Base-by-base conservation (phyloP, 2,797 vertebrate genomes). In the Rachycentron canadum region DNA sequence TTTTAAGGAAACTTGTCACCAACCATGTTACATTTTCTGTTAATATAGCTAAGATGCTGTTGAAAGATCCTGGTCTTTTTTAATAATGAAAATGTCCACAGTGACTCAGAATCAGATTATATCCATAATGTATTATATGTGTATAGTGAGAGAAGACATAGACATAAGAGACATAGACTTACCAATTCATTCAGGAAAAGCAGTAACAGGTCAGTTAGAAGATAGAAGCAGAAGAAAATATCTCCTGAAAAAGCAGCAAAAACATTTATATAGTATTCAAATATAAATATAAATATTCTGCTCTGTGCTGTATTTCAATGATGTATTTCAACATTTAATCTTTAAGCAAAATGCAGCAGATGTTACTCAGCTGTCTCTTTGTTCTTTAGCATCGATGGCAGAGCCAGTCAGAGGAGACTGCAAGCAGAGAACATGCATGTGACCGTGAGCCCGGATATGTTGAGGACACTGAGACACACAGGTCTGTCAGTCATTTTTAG, bases 391-490 rank as follows among this genome's bases (percentile, higher is more conserved):
- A 16, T 28, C 47, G 82, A 59, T 7, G 74, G 69, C 58, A 34
- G 78, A 84, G 49, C 73, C 81, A 77, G 49, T 72, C 76, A 45
- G 66, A 85, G 71, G 73, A 88, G 81, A 53, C 60, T 47, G 21
- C 71, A 47, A 71, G 57, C 61, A 9, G 87, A 78, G 57, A 76
- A 68, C 49, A 6, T 79, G 0, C 43, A 5, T 7, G 78, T 91
- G 77, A 83, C 87, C 9, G 38, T 85, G 60, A 81, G 73, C 45
- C 81, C 82, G 36, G 83, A 88, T 2, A 36, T 81, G 76, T 73
- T 88, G 65, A 86, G 89, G 82, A 83, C 71, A 1, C 89, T 81
- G 87, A 94, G 69, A 81, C 90, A 86, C 81, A 83, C 90, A 84
- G 93, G 94, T 94, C 23, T 43, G 34, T 69, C 34, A 43, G 32